Evolutionary conservation across 2,113 vertebrate genomes (phyloP), one percentile per base, ranked within the genome.

Genomic region (Osmerus eperlanus): DNA sequence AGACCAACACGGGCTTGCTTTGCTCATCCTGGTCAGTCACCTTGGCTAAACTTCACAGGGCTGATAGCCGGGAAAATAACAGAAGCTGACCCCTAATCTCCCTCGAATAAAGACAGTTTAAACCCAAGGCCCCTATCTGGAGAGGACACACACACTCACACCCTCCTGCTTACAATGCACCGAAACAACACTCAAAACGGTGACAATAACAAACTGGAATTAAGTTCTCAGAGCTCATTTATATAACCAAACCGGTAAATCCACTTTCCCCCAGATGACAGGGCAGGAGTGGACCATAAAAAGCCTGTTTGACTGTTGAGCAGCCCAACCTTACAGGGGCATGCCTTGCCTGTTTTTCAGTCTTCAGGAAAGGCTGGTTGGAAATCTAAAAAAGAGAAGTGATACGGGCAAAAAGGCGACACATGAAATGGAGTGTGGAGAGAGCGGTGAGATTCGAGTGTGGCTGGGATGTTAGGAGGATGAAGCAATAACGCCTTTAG

Each of bases 181-280:
- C 67, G 67, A 63, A 56, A 47, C 52, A 52, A 21, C 21, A 12
- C 8, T 51, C 15, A 29, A 21, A n/a, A 21, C 16, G 3, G 25
- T 2, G 19, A 68, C 28, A 60, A 53, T 28, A 13, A 78, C 59
- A 21, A 19, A 32, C 67, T 54, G 15, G 25, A 70, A 15, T 3
- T 9, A 6, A 21, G 28, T 41, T 51, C 51, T 58, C 56, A n/a
- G 70, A 72, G 52, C 53, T 51, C 2, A 21, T 77, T 84, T 71
- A 82, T 1, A 67, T 47, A 9, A 47, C 72, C 62, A 87, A 90
- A 91, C 88, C 85, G 83, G 90, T 87, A 81, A 18, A 82, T 81
- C 89, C 47, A 78, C 88, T 88, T 88, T 78, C n/a, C 15, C 1
- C 1, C 19, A 54, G n/a, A 14, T 68, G 28, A 63, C 67, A 68